Conservation (phyloP, 2,797 vertebrate genomes). For the Anisognathus igniventris region DNA sequence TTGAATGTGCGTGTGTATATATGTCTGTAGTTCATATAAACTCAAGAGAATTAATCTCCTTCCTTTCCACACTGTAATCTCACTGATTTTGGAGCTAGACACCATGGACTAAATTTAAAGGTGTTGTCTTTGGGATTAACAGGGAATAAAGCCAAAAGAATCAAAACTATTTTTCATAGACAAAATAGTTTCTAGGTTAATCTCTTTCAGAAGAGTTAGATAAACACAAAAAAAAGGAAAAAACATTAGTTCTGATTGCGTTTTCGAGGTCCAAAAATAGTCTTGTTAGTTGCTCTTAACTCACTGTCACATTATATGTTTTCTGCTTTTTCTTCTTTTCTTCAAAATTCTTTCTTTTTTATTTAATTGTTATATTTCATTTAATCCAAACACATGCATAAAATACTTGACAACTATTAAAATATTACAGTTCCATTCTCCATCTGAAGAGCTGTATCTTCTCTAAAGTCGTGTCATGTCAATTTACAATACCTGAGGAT, state of each 20-base stretch:
- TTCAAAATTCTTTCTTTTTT: neutral
- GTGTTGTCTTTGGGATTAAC: neutral
- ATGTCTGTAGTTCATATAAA: neutral
- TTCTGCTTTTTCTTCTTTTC: neutral
- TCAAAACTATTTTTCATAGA: neutral
- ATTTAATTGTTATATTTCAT: neutral
- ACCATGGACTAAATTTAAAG: neutral
- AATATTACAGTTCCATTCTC: neutral
- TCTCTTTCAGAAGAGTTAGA: neutral
- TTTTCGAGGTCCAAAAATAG: neutral
- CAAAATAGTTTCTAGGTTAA: neutral
- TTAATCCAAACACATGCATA: neutral
- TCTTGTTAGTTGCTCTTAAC: neutral
- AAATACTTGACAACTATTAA: neutral
- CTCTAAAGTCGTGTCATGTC: neutral
- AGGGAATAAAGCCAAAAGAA: neutral
- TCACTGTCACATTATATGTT: accelerated
- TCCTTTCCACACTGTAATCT: neutral
- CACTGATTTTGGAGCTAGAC: neutral
- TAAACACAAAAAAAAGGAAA: neutral
- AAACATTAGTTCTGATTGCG: neutral
- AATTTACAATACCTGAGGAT: neutral
- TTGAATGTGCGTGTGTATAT: accelerated
- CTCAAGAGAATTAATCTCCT: neutral
- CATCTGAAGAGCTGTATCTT: neutral